Conservation (phyloP, 2,888 invertebrate species). For the Strigamia transsilvanica region DNA sequence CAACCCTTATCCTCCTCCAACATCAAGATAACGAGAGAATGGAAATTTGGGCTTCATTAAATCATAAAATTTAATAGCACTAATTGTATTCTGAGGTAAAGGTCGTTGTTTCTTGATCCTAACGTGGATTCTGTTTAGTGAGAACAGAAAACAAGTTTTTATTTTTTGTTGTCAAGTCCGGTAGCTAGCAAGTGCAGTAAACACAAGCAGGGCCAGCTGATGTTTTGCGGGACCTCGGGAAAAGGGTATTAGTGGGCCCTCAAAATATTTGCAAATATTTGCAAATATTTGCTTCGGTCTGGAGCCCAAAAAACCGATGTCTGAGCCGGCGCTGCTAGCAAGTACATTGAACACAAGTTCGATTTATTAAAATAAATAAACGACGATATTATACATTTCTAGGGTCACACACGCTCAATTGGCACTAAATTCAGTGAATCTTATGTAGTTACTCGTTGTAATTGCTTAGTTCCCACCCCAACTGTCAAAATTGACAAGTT, state of each 20-base stretch:
- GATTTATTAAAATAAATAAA: no score
- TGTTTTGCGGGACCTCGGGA: no score
- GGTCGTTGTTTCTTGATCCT: slow-evolving; percentile 5
- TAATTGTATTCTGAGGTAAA: slow-evolving; percentile 22
- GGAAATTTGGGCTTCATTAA: slow-evolving; percentile 37
- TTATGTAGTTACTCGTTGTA: not conserved
- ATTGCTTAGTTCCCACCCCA: not conserved
- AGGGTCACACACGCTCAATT: not conserved
- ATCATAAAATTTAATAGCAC: slow-evolving; percentile 46
- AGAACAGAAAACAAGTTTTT: not conserved
- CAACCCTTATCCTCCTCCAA: slow-evolving; percentile 37
- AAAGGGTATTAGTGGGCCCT: no score
- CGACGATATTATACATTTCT: not conserved
- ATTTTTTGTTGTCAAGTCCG: not conserved
- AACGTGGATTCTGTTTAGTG: not conserved
- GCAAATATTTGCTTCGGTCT: no score
- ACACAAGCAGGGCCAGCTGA: no score
- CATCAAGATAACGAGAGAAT: slow-evolving; percentile 43
- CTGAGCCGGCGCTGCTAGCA: no score
- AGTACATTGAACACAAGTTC: no score
- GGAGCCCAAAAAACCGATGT: no score
- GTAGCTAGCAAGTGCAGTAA: not conserved
- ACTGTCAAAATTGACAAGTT: slow-evolving; percentile 11
- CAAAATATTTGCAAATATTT: no score
- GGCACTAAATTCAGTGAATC: not conserved